A percentile compares a stretch with the other conserved stretches of the same genome.
These are phyloP conservation scores for Heliconius ethilla DNA, from an alignment of 2,888 invertebrate species.

Conservation along the genomic window DNA sequence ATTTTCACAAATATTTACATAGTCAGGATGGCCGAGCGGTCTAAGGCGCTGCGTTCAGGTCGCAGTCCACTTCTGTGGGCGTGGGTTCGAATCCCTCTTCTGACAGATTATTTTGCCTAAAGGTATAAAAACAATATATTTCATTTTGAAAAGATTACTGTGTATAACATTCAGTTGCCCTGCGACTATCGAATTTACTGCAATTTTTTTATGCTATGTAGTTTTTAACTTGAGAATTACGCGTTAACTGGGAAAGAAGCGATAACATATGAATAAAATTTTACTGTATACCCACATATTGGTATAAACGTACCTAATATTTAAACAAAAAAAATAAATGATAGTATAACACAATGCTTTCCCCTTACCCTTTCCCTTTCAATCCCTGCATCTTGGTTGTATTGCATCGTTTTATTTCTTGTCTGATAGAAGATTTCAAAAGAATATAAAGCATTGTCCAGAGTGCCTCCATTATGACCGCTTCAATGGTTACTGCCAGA, in stretches of 20 bases:
- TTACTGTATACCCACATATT: too few species aligned
- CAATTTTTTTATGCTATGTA: background rate
- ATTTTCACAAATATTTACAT: background rate
- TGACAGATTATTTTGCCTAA: background rate
- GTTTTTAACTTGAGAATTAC: background rate
- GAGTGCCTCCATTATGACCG: constrained; percentile 60
- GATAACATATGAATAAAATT: constrained; percentile 50
- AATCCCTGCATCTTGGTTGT: constrained; percentile 27
- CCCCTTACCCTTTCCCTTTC: constrained; percentile 2
- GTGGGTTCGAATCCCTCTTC: constrained; percentile 17
- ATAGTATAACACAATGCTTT: background rate
- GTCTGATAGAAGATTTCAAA: constrained; percentile 38
- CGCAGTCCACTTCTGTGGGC: background rate
- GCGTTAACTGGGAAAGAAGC: constrained; percentile 28
- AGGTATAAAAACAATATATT: too few species aligned
- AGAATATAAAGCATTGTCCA: constrained; percentile 59
- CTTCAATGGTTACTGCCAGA: constrained; percentile 65
- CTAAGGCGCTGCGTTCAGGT: too few species aligned
- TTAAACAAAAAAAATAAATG: background rate
- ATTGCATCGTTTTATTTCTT: constrained; percentile 34
- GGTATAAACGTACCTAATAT: too few species aligned
- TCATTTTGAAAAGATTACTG: too few species aligned
- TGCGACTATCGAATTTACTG: background rate
- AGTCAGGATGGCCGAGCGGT: constrained; percentile 18
- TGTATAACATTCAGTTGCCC: background rate